These are phyloP conservation scores for Augiades crinisus DNA, from an alignment of 2,888 invertebrate species.

Conservation along the genomic window DNA sequence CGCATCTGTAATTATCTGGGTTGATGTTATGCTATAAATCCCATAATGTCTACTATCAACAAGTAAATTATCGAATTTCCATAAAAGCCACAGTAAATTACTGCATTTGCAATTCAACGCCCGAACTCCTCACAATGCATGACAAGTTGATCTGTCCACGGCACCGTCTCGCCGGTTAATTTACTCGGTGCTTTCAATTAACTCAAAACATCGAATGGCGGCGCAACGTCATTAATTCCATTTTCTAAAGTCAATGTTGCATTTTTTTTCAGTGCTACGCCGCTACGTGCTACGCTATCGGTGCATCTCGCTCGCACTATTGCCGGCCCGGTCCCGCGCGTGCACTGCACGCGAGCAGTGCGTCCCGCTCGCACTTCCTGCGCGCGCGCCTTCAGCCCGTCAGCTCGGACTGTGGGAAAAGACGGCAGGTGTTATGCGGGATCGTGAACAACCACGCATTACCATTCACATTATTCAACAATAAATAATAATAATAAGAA, in stretches of 20 bases:
- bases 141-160: conserved; percentile 18
- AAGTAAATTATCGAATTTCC: conserved; percentile 35
- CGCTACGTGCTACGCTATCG: conserved; percentile 48
- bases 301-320: conserved; percentile 50
- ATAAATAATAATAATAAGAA: conserved; percentile 81
- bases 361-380: conserved; percentile 68
- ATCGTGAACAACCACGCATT: conserved; percentile 82
- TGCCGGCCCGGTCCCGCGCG: conserved; percentile 53
- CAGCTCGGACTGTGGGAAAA: conserved; percentile 80
- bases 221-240: conserved; percentile 42
- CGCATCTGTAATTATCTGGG: conserved; percentile 10
- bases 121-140: conserved; percentile 33
- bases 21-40: conserved; percentile 24
- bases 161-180: conserved; percentile 32
- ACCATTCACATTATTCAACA: conserved; percentile 82
- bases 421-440: conserved; percentile 83
- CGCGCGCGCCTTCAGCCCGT: conserved; percentile 61
- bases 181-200: conserved; percentile 42
- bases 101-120: conserved; percentile 38
- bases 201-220: conserved; percentile 40
- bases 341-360: conserved; percentile 58
- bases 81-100: conserved; percentile 31
- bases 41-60: conserved; percentile 17
- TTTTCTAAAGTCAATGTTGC: conserved; percentile 34
- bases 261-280: conserved; percentile 45